These are phyloP conservation scores for Coenonympha glycerion DNA, from an alignment of 2,888 invertebrate species.

Conservation along the genomic window DNA sequence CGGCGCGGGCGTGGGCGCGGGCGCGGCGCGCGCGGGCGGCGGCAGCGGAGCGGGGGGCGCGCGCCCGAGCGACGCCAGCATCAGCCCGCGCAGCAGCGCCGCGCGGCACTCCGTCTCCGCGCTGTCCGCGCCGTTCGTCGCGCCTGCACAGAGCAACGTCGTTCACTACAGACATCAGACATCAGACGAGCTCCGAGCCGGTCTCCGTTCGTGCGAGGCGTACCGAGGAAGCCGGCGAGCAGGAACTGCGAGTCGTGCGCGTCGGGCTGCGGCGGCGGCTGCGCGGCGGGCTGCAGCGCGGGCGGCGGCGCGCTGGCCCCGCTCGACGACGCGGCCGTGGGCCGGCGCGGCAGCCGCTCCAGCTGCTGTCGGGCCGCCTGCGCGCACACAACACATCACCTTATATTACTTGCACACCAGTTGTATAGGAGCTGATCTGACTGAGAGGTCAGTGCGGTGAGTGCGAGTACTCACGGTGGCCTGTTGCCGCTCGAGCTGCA, in stretches of 20 bases:
- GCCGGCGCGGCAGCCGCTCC: conserved; percentile 90
- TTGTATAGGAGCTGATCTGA: too few species aligned
- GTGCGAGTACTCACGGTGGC: conserved; percentile 73
- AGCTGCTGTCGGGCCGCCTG: conserved; percentile 91
- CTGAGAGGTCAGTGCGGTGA: too few species aligned
- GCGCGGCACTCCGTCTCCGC: conserved; percentile 58
- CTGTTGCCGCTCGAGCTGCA: conserved; percentile 93
- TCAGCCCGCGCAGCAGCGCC: conserved; percentile 61
- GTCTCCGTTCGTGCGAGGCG: too few species aligned
- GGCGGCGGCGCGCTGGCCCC: conserved; percentile 73
- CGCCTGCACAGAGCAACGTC: conserved; percentile 45
- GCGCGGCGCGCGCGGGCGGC: conserved; percentile 33
- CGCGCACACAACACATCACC: neutral
- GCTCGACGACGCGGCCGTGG: conserved; percentile 79
- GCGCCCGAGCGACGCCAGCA: conserved; percentile 66
- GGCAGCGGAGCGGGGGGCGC: conserved; percentile 42
- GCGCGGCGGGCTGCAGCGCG: conserved; percentile 69
- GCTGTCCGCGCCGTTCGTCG: conserved; percentile 39
- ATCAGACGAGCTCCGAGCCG: too few species aligned
- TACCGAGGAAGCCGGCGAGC: conserved; percentile 58
- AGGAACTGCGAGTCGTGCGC: conserved; percentile 54
- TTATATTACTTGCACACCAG: too few species aligned
- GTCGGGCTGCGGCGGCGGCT: conserved; percentile 57
- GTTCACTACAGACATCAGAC: neutral
- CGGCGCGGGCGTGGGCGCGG: conserved; percentile 36